Evolutionary conservation across 1,140 invertebrate genomes (phyloP).

Genomic region (Melitaea cinxia): DNA sequence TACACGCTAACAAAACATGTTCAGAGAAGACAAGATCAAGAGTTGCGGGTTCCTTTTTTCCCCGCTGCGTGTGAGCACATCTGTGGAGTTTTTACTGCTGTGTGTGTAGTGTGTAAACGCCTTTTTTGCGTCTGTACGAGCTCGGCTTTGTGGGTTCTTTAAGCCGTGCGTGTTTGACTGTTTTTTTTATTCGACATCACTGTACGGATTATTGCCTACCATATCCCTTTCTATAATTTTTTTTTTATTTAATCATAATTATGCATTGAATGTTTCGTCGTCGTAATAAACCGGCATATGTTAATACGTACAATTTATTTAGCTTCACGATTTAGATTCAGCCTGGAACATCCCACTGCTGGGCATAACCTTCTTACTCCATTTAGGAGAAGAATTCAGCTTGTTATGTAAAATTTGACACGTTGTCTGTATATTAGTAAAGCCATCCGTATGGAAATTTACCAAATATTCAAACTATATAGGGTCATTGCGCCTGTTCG

Average conservation of each 20-base stretch:
- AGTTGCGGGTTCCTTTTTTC: constrained; percentile 53
- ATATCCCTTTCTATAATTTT: constrained; percentile 18
- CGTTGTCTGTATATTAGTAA: neutral
- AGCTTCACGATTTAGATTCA: too few species aligned
- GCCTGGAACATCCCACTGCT: too few species aligned
- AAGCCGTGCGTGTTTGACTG: constrained; percentile 49
- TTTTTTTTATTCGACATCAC: constrained; percentile 55
- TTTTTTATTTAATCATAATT: neutral
- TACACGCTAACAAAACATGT: constrained; percentile 23
- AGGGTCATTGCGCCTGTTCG: too few species aligned
- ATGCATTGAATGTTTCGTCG: neutral
- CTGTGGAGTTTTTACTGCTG: constrained; percentile 53
- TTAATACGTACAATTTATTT: neutral
- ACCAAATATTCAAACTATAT: constrained; percentile 9
- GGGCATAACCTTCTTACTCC: too few species aligned
- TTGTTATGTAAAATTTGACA: neutral
- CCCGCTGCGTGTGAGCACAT: constrained; percentile 70
- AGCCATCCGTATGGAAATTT: neutral
- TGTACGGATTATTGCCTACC: constrained; percentile 46
- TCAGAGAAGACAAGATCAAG: constrained; percentile 29
- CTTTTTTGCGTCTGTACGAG: constrained; percentile 42
- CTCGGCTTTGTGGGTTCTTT: constrained; percentile 45
- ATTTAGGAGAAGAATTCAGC: too few species aligned
- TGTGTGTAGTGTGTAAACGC: constrained; percentile 49
- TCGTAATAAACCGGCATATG: neutral